These are phyloP conservation scores for Luehdorfia chinensis DNA, from an alignment of 1,140 invertebrate genomes.

Conservation along the genomic window DNA sequence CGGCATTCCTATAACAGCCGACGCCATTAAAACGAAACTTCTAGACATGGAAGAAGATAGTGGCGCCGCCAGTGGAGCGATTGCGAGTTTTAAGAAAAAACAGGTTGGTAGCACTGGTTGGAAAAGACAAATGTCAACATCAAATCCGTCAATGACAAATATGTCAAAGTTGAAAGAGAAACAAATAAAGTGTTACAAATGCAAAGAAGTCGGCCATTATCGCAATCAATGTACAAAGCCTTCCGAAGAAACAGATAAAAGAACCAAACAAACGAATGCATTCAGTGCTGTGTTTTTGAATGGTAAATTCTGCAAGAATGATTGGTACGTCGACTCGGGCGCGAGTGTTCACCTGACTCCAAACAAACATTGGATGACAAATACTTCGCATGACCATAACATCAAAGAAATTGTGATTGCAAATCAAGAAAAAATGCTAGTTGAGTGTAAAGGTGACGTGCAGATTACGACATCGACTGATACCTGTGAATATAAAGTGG, in stretches of 20 bases:
- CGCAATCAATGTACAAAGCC: not conserved
- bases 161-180: not conserved
- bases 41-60: not conserved
- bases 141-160: not conserved
- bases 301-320: not conserved
- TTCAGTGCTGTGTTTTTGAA: conserved; percentile 15
- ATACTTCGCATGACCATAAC: not conserved
- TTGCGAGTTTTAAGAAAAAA: too few relatives aligned
- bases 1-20: not conserved
- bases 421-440: not conserved
- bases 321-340: conserved; percentile 17
- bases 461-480: not conserved
- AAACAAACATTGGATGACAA: conserved; percentile 9
- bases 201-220: not conserved
- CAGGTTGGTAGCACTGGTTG: not conserved
- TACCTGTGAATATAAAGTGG: too few relatives aligned
- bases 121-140: not conserved
- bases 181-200: not conserved
- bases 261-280: conserved; percentile 6
- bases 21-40: conserved; percentile 2
- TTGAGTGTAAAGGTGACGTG: not conserved
- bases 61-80: not conserved
- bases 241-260: not conserved
- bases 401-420: not conserved
- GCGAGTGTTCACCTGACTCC: conserved; percentile 8